Conservation (phyloP, 92 coral and sea anemone genomes). For the Actinernus sp. region DNA sequence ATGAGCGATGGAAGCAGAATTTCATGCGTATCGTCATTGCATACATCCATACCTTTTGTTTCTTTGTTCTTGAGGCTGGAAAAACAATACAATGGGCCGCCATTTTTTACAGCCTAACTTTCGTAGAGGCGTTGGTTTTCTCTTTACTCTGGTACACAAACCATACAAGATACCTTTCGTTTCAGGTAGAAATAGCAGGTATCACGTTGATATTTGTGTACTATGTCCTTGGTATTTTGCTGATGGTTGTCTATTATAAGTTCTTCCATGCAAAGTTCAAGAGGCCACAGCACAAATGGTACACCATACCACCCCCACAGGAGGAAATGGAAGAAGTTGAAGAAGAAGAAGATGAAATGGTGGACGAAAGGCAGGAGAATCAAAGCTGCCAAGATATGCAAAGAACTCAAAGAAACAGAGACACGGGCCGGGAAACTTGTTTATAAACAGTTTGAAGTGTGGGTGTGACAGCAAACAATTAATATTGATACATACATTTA, state of each 20-base stretch:
- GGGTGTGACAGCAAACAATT: no score
- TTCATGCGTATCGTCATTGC: constrained; percentile 69
- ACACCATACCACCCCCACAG: constrained; percentile 12
- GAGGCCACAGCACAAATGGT: constrained; percentile 65
- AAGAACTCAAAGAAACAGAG: background rate
- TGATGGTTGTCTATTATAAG: constrained; percentile 76
- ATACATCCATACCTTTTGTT: constrained; percentile 83
- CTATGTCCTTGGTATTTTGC: constrained; percentile 45
- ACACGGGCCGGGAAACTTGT: constrained; percentile 1
- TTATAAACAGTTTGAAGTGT: constrained; percentile 18
- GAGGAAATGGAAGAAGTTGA: constrained; percentile 28
- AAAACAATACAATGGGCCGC: constrained; percentile 72
- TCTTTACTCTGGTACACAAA: constrained; percentile 82
- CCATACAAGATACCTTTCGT: constrained; percentile 33
- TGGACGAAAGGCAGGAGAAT: constrained; percentile 16
- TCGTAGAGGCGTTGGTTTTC: constrained; percentile 61
- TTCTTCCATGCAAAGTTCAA: constrained; percentile 77
- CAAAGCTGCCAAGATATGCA: constrained; percentile 9
- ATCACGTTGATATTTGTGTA: constrained; percentile 51
- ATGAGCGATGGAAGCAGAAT: constrained; percentile 51
- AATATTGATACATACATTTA: no score
- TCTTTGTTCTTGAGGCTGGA: constrained; percentile 72
- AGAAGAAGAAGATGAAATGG: constrained; percentile 10
- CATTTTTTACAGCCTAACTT: constrained; percentile 56
- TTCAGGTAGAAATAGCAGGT: constrained; percentile 74